Evolutionary conservation across 2,888 invertebrate species (phyloP).

Genomic region (Diploptera punctata): DNA sequence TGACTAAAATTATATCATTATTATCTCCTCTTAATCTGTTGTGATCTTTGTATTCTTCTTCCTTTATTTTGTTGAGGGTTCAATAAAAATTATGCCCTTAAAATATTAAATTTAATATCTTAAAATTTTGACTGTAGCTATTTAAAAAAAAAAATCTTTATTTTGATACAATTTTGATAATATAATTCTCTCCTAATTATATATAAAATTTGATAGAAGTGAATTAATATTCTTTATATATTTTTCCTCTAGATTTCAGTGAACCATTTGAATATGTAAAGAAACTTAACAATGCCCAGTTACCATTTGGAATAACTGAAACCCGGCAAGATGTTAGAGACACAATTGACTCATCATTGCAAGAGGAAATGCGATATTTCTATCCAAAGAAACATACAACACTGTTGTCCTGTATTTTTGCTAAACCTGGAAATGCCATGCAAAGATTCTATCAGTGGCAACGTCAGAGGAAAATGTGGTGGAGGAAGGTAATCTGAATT

Average conservation of each 20-base stretch:
- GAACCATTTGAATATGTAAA: slow-evolving; percentile 52
- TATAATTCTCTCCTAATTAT: no score
- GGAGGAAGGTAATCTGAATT: slow-evolving; percentile 78
- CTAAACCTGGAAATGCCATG: slow-evolving; percentile 49
- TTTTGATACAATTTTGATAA: no score
- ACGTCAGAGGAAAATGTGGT: slow-evolving; percentile 81
- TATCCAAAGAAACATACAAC: slow-evolving; percentile 39
- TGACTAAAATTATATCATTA: no score
- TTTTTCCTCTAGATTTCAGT: slow-evolving; percentile 38
- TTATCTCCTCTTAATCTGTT: no score
- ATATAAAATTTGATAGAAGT: no score
- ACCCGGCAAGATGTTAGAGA: slow-evolving; percentile 44
- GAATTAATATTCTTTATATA: no score
- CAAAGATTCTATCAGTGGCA: slow-evolving; percentile 78
- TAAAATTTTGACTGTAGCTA: no score
- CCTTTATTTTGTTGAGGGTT: no score
- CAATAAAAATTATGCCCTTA: no score
- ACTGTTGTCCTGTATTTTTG: slow-evolving; percentile 45
- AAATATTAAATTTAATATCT: no score
- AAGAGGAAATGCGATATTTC: slow-evolving; percentile 34
- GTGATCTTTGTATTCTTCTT: no score
- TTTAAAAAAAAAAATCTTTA: no score
- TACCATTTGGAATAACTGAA: slow-evolving; percentile 59
- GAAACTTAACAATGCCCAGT: slow-evolving; percentile 50
- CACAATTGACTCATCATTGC: neutral